Evolutionary conservation across 1,140 invertebrate genomes (phyloP).

Genomic region (Caerostris extrusa): DNA sequence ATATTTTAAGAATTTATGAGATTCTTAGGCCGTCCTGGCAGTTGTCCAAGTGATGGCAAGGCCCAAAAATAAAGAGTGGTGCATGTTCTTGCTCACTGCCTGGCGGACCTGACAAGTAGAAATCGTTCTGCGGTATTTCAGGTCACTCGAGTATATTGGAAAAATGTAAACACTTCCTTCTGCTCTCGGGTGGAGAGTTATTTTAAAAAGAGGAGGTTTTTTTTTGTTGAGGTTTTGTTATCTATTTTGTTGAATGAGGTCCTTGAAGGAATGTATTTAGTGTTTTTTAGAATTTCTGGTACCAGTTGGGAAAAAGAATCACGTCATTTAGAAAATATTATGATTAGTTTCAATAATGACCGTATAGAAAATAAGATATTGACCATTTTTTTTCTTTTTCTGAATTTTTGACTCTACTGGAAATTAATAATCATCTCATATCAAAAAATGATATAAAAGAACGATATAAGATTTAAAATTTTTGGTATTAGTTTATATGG

Average conservation of each 20-base stretch:
- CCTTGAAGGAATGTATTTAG: background rate
- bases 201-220: background rate
- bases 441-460: no score
- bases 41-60: constrained; percentile 29
- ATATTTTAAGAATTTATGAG: constrained; percentile 42
- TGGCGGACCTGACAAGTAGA: background rate
- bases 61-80: background rate
- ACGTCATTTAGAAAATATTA: no score
- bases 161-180: constrained; percentile 12
- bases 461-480: no score
- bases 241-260: background rate
- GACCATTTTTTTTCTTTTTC: no score
- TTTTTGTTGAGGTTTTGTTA: background rate
- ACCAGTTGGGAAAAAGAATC: background rate
- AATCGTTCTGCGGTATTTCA: constrained; percentile 17
- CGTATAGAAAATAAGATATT: no score
- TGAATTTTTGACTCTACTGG: no score
- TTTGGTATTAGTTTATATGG: no score
- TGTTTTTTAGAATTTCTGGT: background rate
- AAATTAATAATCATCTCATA: no score
- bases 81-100: background rate
- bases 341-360: no score
- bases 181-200: background rate
- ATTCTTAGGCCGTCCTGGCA: background rate
- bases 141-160: constrained; percentile 10